phyloP scores from a whole-genome alignment of 2,113 vertebrate genomes.

The Microtus ochrogaster region DNA sequence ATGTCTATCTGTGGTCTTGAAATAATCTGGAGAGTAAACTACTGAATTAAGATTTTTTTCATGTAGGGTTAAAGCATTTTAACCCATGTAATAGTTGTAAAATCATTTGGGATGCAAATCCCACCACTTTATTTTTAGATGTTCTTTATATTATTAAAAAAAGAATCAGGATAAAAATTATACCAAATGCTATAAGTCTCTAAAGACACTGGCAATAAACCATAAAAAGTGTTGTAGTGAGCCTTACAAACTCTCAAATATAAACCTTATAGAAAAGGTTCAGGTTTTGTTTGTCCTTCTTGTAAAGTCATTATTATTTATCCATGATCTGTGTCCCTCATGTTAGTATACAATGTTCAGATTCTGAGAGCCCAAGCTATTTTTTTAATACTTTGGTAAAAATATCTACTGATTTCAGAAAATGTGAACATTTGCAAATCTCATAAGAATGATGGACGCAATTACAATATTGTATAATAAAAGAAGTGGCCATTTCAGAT shows the following conservation, averaged over 20 bases:
- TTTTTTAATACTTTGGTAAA: constrained; percentile 47
- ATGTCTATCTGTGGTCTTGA: neutral
- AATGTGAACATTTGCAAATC: constrained; percentile 50
- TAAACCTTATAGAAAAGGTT: neutral
- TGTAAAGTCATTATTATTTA: constrained; percentile 24
- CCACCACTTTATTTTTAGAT: neutral
- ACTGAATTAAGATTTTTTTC: neutral
- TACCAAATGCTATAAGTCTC: constrained; percentile 16
- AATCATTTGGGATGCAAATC: constrained; percentile 21
- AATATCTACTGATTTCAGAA: constrained; percentile 32
- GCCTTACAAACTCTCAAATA: constrained; percentile 4
- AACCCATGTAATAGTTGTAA: neutral
- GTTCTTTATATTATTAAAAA: constrained; percentile 61
- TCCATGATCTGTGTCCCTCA: neutral
- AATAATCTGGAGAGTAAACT: neutral
- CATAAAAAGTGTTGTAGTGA: constrained; percentile 23
- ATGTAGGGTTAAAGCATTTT: neutral
- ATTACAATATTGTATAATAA: constrained; percentile 61
- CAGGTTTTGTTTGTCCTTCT: neutral
- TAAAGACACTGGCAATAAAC: neutral
- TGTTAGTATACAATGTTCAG: neutral
- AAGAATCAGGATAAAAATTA: neutral
- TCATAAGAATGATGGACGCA: constrained; percentile 50
- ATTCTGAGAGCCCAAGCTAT: neutral
- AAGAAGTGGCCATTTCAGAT: constrained; percentile 54